A percentile compares a stretch with the other conserved stretches of the same genome.
phyloP scores from a whole-genome alignment of 2,113 vertebrate genomes.

The Hyperopisus bebe region DNA sequence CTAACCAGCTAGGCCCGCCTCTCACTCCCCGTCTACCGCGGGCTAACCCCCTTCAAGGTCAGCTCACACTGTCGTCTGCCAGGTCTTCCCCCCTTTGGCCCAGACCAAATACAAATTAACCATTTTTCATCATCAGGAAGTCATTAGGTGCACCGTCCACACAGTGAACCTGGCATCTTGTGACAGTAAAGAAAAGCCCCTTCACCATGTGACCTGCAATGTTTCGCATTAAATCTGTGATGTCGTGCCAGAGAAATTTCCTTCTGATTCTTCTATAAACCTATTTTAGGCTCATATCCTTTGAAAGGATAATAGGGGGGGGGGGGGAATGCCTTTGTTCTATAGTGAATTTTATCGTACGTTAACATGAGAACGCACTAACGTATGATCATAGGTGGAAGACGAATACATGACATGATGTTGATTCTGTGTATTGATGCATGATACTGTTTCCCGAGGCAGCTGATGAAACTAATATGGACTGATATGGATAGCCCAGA shows the following conservation, averaged over 20 bases:
- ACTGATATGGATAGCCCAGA: neutral
- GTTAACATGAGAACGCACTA: neutral
- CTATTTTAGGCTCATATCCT: neutral
- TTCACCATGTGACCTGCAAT: neutral
- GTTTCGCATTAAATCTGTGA: neutral
- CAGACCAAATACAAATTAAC: slow-evolving; percentile 20
- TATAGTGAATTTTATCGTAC: neutral
- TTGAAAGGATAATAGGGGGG: neutral
- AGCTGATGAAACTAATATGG: neutral
- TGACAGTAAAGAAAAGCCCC: neutral
- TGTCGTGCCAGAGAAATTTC: neutral
- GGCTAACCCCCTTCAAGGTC: slow-evolving; percentile 38
- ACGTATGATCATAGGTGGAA: neutral
- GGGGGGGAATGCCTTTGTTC: neutral
- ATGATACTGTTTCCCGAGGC: neutral
- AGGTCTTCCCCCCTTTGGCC: neutral
- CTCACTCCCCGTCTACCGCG: neutral
- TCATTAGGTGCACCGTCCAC: slow-evolving; percentile 28
- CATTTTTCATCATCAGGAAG: slow-evolving; percentile 29
- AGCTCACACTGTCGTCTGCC: neutral
- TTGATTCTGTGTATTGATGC: neutral
- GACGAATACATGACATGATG: neutral
- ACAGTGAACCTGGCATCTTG: slow-evolving; percentile 22
- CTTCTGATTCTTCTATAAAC: neutral
- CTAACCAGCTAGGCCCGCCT: neutral